Base-by-base conservation (phyloP, 2,797 vertebrate genomes). In the Danio albolineatus region DNA sequence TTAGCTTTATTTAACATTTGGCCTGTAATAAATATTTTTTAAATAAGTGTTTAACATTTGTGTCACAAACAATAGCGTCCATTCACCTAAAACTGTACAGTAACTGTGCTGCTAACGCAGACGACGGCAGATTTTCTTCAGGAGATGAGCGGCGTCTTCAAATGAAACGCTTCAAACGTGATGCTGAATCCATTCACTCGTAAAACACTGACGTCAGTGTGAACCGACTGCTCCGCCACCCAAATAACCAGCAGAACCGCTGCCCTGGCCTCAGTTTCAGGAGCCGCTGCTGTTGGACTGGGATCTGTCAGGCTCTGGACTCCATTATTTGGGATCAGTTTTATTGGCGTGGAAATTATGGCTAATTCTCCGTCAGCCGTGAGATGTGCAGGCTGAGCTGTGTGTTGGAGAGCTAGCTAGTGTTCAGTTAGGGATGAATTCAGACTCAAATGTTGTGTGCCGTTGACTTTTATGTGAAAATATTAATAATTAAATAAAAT, bases 51-150 rank as follows among this genome's bases (percentile, higher is more conserved):
- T n/a, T n/a, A n/a, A n/a, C 28, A 28, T 28, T 28, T 81, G 38
- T 71, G 69, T 71, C 66, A 49, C 76, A 74, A 88, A 86, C 83
- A 85, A 84, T 88, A 46, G 79, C 78, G 56, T 38, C 81, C 84
- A 73, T 89, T 90, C 83, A 84, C 51, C 72, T 28, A 19, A 21
- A 44, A 51, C 6, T 82, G 61, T 28, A 28, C 28, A 83, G 87
- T 90, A 44, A 51, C 6, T 82, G 61, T 28, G 28, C 28, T 83
- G 87, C 90, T 89, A 88, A 89, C 84, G 88, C 81, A 41, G 6
- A 67, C 82, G 71, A 82, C 77, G 61, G 65, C 46, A 86, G 76
- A 5, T 16, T 43, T 17, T 39, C 12, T 44, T 76, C 79, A 28
- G 28, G 64, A 82, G 83, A 80, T 77, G 83, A 88, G 82, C 56